Conservation (phyloP, 2,888 invertebrate species). For the Caenorhabditis angaria region DNA sequence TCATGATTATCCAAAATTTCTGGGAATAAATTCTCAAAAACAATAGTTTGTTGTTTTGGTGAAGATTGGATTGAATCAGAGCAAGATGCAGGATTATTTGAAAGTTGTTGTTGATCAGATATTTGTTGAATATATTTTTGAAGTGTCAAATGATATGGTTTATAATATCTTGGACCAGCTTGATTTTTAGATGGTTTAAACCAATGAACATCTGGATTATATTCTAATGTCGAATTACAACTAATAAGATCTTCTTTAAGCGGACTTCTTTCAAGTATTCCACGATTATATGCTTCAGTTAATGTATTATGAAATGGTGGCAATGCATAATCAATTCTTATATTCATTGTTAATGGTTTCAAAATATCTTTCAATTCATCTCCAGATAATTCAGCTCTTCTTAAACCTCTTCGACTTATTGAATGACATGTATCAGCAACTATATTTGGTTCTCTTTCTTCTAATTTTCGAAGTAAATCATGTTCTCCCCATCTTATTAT, state of each 20-base stretch:
- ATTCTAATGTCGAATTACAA: conserved; percentile 38
- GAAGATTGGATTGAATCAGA: no score
- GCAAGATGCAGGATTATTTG: no score
- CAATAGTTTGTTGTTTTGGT: conserved; percentile 6
- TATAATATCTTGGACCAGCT: conserved; percentile 84
- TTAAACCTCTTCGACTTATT: conserved; percentile 85
- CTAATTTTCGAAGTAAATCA: conserved; percentile 83
- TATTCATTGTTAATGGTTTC: conserved; percentile 74
- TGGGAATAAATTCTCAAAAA: conserved; percentile 19
- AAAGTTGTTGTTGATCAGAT: background rate
- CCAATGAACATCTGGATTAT: conserved; percentile 59
- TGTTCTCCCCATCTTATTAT: conserved; percentile 90
- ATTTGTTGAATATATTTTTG: background rate
- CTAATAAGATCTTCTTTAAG: conserved; percentile 39
- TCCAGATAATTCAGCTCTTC: conserved; percentile 81
- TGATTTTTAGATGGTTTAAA: conserved; percentile 30
- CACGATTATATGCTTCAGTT: conserved; percentile 42
- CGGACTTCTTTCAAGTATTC: conserved; percentile 45
- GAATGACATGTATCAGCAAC: conserved; percentile 89
- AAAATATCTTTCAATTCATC: conserved; percentile 75
- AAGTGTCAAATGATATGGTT: conserved; percentile 88
- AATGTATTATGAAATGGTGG: conserved; percentile 78
- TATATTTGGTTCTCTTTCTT: conserved; percentile 72
- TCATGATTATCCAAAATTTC: conserved; percentile 19
- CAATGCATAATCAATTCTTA: conserved; percentile 88